A percentile compares a stretch with the other conserved stretches of the same genome.
Evolutionary conservation across 2,888 invertebrate species (phyloP).

Genomic region (Drosophila meridionalis): DNA sequence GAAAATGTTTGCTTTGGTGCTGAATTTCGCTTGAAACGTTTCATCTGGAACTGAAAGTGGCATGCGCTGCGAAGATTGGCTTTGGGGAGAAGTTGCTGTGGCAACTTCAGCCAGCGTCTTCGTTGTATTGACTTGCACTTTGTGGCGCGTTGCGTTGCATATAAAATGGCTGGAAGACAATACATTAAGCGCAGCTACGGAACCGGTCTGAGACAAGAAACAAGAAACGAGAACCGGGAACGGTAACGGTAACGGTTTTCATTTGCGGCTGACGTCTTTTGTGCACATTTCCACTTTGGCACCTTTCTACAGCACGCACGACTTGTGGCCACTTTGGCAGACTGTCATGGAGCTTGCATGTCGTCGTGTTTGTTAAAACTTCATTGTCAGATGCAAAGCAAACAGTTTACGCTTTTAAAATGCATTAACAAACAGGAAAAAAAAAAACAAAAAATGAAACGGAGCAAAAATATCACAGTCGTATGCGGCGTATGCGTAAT

Average conservation of each 20-base stretch:
- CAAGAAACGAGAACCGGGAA: neutral
- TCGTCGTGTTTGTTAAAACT: conserved; percentile 19
- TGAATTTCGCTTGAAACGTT: conserved; percentile 37
- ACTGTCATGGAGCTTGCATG: conserved; percentile 34
- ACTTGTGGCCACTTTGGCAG: conserved; percentile 56
- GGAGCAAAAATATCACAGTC: neutral
- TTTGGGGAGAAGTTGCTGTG: conserved; percentile 47
- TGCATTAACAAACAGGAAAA: conserved; percentile 27
- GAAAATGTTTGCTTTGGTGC: conserved; percentile 52
- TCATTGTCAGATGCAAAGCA: conserved; percentile 37
- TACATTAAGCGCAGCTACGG: conserved; percentile 23
- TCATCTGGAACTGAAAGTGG: conserved; percentile 35
- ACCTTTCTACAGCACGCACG: conserved; percentile 53
- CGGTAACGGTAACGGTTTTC: conserved; percentile 47
- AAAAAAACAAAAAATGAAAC: neutral
- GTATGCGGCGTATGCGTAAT: conserved; percentile 60
- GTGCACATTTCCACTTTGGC: conserved; percentile 42
- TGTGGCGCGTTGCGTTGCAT: conserved; percentile 62
- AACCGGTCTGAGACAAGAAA: conserved; percentile 20
- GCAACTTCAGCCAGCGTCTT: conserved; percentile 32
- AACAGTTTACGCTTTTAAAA: conserved; percentile 35
- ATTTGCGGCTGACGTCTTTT: conserved; percentile 56
- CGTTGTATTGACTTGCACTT: conserved; percentile 76
- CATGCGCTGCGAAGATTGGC: conserved; percentile 57
- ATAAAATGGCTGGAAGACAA: conserved; percentile 64